phyloP scores from a whole-genome alignment of 2,888 invertebrate genomes.

The Alviniconcha strummeri region DNA sequence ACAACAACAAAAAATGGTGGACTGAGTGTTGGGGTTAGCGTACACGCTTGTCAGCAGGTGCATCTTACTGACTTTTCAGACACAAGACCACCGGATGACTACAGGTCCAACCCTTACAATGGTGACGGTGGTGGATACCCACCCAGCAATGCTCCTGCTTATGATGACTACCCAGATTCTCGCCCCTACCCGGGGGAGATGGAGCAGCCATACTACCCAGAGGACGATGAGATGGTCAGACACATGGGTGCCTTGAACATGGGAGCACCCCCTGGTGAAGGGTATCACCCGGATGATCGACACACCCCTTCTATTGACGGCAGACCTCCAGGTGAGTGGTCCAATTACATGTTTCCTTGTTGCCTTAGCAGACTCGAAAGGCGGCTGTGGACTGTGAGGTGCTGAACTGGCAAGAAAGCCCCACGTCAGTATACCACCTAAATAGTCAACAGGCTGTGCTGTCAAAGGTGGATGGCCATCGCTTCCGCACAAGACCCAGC shows the following conservation, averaged over 20 bases:
- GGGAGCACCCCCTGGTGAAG: slow-evolving; percentile 43
- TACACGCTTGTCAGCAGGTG: no score
- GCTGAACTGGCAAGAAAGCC: no score
- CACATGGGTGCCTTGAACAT: slow-evolving; percentile 46
- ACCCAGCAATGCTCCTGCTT: slow-evolving; percentile 32
- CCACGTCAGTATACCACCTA: no score
- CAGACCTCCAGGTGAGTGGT: slow-evolving; percentile 40
- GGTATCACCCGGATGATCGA: slow-evolving; percentile 52
- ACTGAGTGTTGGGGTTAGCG: no score
- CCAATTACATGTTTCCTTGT: background rate
- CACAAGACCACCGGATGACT: slow-evolving; percentile 22
- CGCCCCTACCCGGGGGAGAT: slow-evolving; percentile 34
- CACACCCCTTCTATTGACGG: slow-evolving; percentile 54
- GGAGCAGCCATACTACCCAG: slow-evolving; percentile 50
- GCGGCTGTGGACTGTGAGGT: no score
- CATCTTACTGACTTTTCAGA: background rate
- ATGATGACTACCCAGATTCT: slow-evolving; percentile 42
- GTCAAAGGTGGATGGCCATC: no score
- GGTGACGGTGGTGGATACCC: slow-evolving; percentile 39
- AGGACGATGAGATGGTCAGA: slow-evolving; percentile 46
- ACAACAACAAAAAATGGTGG: no score
- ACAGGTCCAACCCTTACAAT: slow-evolving; percentile 31
- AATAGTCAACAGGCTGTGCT: no score
- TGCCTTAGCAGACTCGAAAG: no score
- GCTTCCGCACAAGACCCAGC: no score